A percentile compares a stretch with the other conserved stretches of the same genome.
Conservation (phyloP, 2,888 invertebrate species). For the Rhingia campestris region DNA sequence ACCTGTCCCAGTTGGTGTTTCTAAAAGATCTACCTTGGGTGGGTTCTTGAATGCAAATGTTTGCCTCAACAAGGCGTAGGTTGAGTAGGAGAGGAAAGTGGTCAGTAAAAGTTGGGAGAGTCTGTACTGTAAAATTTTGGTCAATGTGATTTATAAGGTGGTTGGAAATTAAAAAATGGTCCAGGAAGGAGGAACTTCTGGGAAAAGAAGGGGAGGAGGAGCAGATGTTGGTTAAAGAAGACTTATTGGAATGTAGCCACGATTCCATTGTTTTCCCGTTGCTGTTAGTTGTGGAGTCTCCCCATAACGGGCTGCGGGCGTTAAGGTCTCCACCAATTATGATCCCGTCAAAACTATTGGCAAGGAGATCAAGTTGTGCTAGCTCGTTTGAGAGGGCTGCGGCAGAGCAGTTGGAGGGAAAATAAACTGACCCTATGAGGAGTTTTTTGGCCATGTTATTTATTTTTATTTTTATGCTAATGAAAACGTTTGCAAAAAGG, state of each 20-base stretch:
- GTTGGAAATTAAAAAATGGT: not conserved
- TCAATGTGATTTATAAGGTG: not conserved
- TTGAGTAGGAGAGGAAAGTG: not conserved
- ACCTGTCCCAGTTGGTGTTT: no score
- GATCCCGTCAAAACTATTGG: no score
- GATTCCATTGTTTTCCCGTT: not conserved
- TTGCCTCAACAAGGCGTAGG: no score
- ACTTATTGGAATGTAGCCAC: not conserved
- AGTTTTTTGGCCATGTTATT: no score
- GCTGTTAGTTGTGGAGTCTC: not conserved
- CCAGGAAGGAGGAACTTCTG: not conserved
- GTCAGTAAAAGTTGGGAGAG: not conserved
- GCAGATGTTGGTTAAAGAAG: not conserved
- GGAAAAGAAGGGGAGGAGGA: not conserved
- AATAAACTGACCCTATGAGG: no score
- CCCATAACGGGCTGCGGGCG: not conserved
- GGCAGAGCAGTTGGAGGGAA: no score
- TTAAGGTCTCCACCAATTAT: not conserved
- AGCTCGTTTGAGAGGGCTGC: no score
- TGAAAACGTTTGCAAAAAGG: no score
- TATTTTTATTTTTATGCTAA: no score
- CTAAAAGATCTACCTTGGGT: no score
- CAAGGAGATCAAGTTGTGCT: no score
- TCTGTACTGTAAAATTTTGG: not conserved
- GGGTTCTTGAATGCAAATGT: no score